Percentiles rank a stretch among this genome's conserved stretches.
Conservation (phyloP, 2,888 invertebrate species). For the Halictus ligatus region DNA sequence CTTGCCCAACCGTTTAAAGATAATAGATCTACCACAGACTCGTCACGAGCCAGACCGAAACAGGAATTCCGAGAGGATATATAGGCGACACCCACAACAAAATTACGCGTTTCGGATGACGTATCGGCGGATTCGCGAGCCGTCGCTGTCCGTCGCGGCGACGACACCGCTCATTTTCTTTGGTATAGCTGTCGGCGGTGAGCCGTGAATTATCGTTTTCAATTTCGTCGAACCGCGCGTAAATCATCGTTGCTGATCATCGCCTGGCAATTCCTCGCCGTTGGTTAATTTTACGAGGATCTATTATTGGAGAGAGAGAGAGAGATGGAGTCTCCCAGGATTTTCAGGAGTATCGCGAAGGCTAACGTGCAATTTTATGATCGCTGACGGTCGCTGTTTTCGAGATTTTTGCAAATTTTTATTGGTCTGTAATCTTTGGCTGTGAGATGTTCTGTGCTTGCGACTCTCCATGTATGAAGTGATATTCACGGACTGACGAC, state of each 20-base stretch:
- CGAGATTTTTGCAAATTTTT: too few relatives aligned
- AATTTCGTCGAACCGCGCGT: slow-evolving; percentile 21
- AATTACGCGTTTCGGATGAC: slow-evolving; percentile 21
- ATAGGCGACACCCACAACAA: not conserved
- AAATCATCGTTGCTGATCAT: slow-evolving; percentile 22
- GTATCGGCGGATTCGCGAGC: slow-evolving; percentile 2
- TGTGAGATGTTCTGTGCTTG: too few relatives aligned
- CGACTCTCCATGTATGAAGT: too few relatives aligned
- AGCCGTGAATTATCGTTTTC: slow-evolving; percentile 37
- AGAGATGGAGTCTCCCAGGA: not conserved
- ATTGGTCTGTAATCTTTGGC: too few relatives aligned
- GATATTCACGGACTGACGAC: too few relatives aligned
- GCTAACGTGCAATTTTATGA: too few relatives aligned
- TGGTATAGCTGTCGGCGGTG: not conserved
- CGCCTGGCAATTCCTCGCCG: not conserved
- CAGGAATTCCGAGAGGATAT: slow-evolving; percentile 29
- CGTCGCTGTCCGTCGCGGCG: slow-evolving; percentile 5
- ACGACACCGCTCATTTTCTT: slow-evolving; percentile 34
- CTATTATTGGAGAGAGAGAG: not conserved
- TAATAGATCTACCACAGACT: slow-evolving; percentile 20
- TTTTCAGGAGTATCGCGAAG: not conserved
- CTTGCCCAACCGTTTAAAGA: slow-evolving; percentile 2
- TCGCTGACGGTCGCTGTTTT: too few relatives aligned
- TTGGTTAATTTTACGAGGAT: slow-evolving; percentile 5
- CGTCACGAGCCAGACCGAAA: slow-evolving; percentile 12